Evolutionary conservation across 2,797 vertebrate genomes (phyloP), one percentile per base, ranked within the genome.

Genomic region (Decapterus maruadsi): DNA sequence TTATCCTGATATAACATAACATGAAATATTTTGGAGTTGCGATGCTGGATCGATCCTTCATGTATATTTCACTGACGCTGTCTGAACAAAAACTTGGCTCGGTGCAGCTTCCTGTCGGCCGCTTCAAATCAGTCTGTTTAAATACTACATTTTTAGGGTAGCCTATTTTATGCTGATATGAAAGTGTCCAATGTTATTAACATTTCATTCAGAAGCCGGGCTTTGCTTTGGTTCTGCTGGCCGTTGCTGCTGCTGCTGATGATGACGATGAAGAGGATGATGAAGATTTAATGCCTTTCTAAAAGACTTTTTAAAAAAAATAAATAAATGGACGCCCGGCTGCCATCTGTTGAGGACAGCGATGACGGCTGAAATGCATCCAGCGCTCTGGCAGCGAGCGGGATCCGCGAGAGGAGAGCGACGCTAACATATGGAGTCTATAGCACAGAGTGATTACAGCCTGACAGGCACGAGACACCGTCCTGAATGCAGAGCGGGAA

Each of bases 341-440:
- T 14, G 54, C 54, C 85, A 77, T 84, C 75, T 77, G 81, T 50
- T 38, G 46, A 46, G 42, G 54, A 29, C 10, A 1, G 69, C 13
- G 65, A 70, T 59, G 72, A 72, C 29, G 19, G 29, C 17, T 57
- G 9, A 29, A 11, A 12, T 72, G 45, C 51, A 38, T 42, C 26
- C 8, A 3, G 10, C 6, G 4, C 51, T 40, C n/a, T 36, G 68
- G 51, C n/a, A 53, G n/a, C 7, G 20, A 20, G 69, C 2, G 20
- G 4, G 77, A 29, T 22, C 45, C 1, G 11, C 38, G 14, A 26
- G n/a, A 74, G 8, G 53, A 38, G 50, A 14, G 36, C 20, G 5
- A 10, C 26, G 54, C 46, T 45, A 45, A 65, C 38, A 68, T 81
- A 81, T 57, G 72, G 53, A 42, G 22, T 16, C 13, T 38, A 43